phyloP scores from a whole-genome alignment of 2,888 invertebrate species.

The Allophyes oxyacanthae region DNA sequence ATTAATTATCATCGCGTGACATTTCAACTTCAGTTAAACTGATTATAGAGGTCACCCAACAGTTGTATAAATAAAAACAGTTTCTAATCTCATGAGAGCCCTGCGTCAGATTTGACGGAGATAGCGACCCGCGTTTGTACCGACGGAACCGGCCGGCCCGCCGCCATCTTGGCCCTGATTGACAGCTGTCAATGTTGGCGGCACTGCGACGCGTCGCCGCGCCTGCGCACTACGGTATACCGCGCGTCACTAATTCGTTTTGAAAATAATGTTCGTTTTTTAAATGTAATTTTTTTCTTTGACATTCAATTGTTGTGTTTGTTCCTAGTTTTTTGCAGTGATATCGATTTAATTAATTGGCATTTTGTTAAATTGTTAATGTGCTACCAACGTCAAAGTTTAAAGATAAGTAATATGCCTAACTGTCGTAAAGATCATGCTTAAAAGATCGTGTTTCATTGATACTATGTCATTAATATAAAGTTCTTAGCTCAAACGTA shows the following conservation, averaged over 20 bases:
- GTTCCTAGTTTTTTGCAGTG: conserved; percentile 8
- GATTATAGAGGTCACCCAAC: conserved; percentile 54
- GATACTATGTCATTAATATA: conserved; percentile 14
- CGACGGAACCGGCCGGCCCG: conserved; percentile 83
- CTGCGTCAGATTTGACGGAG: conserved; percentile 73
- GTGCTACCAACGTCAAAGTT: background rate
- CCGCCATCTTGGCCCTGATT: conserved; percentile 88
- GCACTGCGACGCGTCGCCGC: conserved; percentile 86
- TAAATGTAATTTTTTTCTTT: conserved; percentile 44
- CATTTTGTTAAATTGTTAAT: conserved; percentile 10
- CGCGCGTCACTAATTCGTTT: conserved; percentile 77
- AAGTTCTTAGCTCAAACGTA: background rate
- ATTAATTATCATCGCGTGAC: conserved; percentile 46
- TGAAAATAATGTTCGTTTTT: conserved; percentile 62
- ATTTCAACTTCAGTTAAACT: conserved; percentile 53
- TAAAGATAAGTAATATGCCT: background rate
- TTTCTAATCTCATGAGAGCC: conserved; percentile 63
- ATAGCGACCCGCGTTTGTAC: conserved; percentile 67
- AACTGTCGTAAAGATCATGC: background rate
- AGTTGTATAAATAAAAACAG: conserved; percentile 52
- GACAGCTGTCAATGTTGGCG: conserved; percentile 89
- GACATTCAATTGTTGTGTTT: conserved; percentile 33
- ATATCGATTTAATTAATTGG: conserved; percentile 21
- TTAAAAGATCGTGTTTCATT: conserved; percentile 3
- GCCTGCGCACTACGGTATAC: conserved; percentile 75